Evolutionary conservation across 2,113 vertebrate genomes (phyloP).

Genomic region (Mungos mungo): DNA sequence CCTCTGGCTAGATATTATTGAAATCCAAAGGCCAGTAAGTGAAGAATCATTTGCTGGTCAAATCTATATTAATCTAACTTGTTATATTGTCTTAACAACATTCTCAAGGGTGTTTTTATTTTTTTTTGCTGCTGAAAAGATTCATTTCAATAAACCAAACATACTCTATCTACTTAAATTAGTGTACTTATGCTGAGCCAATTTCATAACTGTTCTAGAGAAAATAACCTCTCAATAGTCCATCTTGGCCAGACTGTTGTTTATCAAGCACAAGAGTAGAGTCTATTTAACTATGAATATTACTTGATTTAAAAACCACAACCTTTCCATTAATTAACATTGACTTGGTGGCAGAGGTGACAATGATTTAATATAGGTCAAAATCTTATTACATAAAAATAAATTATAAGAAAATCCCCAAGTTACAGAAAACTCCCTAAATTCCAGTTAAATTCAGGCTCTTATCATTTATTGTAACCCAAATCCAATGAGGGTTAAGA

Average conservation of each 20-base stretch:
- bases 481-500: background rate
- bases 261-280: slow-evolving; percentile 56
- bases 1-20: slow-evolving; percentile 79
- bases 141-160: slow-evolving; percentile 67
- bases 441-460: slow-evolving; percentile 36
- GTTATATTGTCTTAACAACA: slow-evolving; percentile 70
- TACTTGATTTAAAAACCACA: slow-evolving; percentile 53
- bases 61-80: slow-evolving; percentile 79
- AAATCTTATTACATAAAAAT: slow-evolving; percentile 62
- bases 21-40: slow-evolving; percentile 75
- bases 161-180: slow-evolving; percentile 68
- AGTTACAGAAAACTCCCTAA: slow-evolving; percentile 47
- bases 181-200: slow-evolving; percentile 50
- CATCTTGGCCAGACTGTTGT: slow-evolving; percentile 48
- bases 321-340: slow-evolving; percentile 55
- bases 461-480: slow-evolving; percentile 12
- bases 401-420: slow-evolving; percentile 21
- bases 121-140: slow-evolving; percentile 64
- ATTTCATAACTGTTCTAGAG: slow-evolving; percentile 70
- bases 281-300: slow-evolving; percentile 57
- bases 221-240: slow-evolving; percentile 60
- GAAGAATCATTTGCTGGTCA: slow-evolving; percentile 72
- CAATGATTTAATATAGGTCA: slow-evolving; percentile 55
- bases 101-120: slow-evolving; percentile 66
- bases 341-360: slow-evolving; percentile 42